phyloP scores from a whole-genome alignment of 2,888 invertebrate genomes.

The Pyrocoelia pectoralis region DNA sequence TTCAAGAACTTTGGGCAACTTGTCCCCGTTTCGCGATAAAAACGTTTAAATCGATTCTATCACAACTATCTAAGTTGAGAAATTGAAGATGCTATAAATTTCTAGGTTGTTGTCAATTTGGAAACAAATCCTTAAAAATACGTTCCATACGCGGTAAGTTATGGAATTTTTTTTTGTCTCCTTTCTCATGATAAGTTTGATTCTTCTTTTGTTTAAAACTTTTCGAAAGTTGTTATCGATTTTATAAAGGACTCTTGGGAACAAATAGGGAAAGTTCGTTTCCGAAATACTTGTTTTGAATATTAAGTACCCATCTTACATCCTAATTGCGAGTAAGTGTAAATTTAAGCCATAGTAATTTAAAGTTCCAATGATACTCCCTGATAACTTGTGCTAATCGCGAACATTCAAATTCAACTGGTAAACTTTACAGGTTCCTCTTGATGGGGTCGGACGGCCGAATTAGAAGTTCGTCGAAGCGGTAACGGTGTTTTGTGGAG shows the following conservation, averaged over 20 bases:
- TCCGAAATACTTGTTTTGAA: slow-evolving; percentile 32
- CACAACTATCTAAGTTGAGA: too few species aligned
- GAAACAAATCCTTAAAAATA: too few species aligned
- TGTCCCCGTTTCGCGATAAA: too few species aligned
- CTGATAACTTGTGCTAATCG: slow-evolving; percentile 47
- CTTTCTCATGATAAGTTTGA: too few species aligned
- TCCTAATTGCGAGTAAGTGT: slow-evolving; percentile 36
- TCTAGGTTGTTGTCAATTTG: too few species aligned
- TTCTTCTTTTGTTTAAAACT: too few species aligned
- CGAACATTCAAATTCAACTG: slow-evolving; percentile 48
- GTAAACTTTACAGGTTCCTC: slow-evolving; percentile 45
- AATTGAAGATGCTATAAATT: too few species aligned
- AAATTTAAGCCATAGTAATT: slow-evolving; percentile 40
- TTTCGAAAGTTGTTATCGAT: slow-evolving; percentile 22
- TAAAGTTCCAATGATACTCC: slow-evolving; percentile 44
- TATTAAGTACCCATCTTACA: slow-evolving; percentile 32
- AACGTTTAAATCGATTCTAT: too few species aligned
- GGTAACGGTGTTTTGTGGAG: slow-evolving; percentile 29
- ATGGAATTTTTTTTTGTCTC: too few species aligned
- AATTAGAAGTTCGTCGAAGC: slow-evolving; percentile 44
- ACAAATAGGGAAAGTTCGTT: slow-evolving; percentile 33
- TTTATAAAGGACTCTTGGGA: slow-evolving; percentile 28
- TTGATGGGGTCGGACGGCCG: slow-evolving; percentile 45
- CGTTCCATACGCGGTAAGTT: too few species aligned
- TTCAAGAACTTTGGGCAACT: too few species aligned